These are phyloP conservation scores for Thalassophryne amazonica DNA, from an alignment of 2,797 vertebrate genomes.

Conservation along the genomic window DNA sequence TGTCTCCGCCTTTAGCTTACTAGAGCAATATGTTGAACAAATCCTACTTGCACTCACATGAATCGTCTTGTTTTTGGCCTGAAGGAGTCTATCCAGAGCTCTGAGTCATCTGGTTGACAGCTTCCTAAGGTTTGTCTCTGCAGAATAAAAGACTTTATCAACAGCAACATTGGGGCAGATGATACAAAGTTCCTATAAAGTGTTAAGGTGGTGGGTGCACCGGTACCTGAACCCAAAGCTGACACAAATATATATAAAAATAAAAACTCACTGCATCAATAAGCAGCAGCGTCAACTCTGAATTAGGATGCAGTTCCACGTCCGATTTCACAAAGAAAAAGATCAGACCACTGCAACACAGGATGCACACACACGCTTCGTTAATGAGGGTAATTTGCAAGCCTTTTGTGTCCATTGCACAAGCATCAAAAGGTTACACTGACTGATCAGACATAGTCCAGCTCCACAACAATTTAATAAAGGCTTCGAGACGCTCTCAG, in stretches of 20 bases:
- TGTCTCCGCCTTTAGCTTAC: not conserved
- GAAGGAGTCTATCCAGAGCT: conserved; percentile 82
- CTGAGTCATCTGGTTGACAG: conserved; percentile 38
- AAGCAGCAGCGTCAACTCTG: conserved; percentile 74
- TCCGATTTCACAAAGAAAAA: conserved; percentile 90
- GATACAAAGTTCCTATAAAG: no score
- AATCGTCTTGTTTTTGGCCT: conserved; percentile 71
- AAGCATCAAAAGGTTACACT: no score
- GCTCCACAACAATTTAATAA: conserved; percentile 87
- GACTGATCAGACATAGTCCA: conserved; percentile 85
- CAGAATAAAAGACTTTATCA: no score
- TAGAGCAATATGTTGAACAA: not conserved
- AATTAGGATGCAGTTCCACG: conserved; percentile 55
- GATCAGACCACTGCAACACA: conserved; percentile 78
- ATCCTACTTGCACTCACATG: conserved; percentile 73
- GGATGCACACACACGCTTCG: no score
- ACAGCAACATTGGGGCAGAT: no score
- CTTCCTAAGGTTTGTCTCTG: conserved; percentile 64
- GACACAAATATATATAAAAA: no score
- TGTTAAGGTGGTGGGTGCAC: no score
- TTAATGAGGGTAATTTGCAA: no score
- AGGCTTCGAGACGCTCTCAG: conserved; percentile 82
- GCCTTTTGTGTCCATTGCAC: no score
- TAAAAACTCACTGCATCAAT: conserved; percentile 81
- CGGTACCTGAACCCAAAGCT: no score